These are phyloP conservation scores for Brachionus manjavacas DNA, from an alignment of 1,140 invertebrate species.

Conservation along the genomic window DNA sequence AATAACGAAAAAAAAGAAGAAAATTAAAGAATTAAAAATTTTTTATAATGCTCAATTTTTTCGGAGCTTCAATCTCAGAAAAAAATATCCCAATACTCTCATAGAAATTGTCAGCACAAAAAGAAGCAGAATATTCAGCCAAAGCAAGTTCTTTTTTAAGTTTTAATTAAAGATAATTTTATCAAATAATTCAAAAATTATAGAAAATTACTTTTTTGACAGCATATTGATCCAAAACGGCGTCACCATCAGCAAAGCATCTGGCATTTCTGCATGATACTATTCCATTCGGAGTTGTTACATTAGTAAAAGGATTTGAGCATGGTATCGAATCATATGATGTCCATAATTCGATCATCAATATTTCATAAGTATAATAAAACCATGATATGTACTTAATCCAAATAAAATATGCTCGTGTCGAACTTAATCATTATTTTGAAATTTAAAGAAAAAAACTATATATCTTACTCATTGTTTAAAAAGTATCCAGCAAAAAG, in stretches of 20 bases:
- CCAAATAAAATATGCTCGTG: conserved; percentile 27
- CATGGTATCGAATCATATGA: background rate
- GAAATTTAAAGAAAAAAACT: background rate
- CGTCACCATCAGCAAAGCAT: background rate
- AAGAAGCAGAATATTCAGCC: background rate
- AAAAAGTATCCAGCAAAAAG: conserved; percentile 92
- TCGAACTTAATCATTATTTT: conserved; percentile 5
- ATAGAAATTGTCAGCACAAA: background rate
- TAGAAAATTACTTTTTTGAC: background rate
- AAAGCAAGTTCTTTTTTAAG: background rate
- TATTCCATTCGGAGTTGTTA: background rate
- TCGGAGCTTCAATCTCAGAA: background rate
- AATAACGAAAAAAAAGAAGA: background rate
- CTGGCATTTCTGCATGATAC: background rate
- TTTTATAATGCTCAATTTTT: background rate
- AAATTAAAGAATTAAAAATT: background rate
- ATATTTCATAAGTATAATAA: conserved; percentile 21
- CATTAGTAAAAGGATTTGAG: background rate
- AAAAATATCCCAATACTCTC: background rate
- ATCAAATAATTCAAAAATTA: too few species aligned
- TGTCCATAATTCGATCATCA: conserved; percentile 19
- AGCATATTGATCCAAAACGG: background rate
- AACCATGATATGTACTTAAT: conserved; percentile 42
- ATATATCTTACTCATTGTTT: conserved; percentile 62
- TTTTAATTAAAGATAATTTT: too few species aligned